These are phyloP conservation scores for Micropoecilia bifurca DNA, from an alignment of 2,797 vertebrate genomes.

Conservation along the genomic window DNA sequence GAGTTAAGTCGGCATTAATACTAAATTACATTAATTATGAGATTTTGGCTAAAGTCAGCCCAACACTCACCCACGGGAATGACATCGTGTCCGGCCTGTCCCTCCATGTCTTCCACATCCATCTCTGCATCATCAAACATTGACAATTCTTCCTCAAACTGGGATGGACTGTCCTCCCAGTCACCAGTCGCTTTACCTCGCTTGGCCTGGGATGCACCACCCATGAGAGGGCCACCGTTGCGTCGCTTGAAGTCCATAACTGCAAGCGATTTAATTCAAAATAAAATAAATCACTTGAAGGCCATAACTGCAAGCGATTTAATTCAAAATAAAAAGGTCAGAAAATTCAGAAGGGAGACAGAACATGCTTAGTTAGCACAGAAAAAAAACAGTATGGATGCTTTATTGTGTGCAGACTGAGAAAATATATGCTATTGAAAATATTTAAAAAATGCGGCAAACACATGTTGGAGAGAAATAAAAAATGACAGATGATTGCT, in stretches of 20 bases:
- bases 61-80: constrained; percentile 79
- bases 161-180: constrained; percentile 88
- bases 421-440: neutral
- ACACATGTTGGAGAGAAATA: neutral
- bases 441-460: neutral
- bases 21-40: neutral
- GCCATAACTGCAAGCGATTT: constrained; percentile 78
- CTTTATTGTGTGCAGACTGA: neutral
- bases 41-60: neutral
- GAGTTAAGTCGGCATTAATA: neutral
- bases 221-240: constrained; percentile 64
- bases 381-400: neutral
- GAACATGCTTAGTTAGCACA: neutral
- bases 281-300: constrained; percentile 63
- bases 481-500: neutral
- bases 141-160: constrained; percentile 89
- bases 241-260: constrained; percentile 85
- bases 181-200: constrained; percentile 70
- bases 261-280: constrained; percentile 9
- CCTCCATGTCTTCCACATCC: constrained; percentile 83
- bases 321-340: neutral
- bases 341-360: neutral
- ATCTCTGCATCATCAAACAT: constrained; percentile 87
- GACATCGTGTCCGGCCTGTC: constrained; percentile 80
- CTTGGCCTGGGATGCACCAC: constrained; percentile 79